Evolutionary conservation across 2,888 invertebrate genomes (phyloP), one percentile per base, ranked within the genome.

Genomic region (Drosophila colorata): DNA sequence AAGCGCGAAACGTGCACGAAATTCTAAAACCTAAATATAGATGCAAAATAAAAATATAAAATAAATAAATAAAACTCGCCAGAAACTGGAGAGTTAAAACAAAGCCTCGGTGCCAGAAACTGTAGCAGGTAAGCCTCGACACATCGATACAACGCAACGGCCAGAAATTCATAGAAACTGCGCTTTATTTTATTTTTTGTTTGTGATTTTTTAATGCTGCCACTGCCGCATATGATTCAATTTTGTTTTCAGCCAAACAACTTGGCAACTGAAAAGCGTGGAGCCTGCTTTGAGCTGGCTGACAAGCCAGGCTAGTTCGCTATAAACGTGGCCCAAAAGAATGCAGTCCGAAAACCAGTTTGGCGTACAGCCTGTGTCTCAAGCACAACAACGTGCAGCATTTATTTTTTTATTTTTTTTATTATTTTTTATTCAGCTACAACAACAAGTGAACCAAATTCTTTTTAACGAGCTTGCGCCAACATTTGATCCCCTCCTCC

Each of bases 391-490:
- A 74, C 81, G 65, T 55, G 66, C 66, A 70, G 41, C 57, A 37
- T 58, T 61, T 69, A 64, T 46, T 18, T 56, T 40, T 31, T 43
- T 59, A 16, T 46, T 18, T 33, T 66, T 37, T 20, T 8, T 44
- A 13, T 33, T 33, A 33, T 13, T 33, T 52, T 44, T 56, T 23
- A 37, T 44, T 49, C 7, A 49, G 37, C 63, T 70, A 75, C 72
- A 86, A 78, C 80, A 80, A 74, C 81, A 87, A 87, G 84, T 86
- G 80, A 80, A 84, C 87, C 87, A 84, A 88, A 89, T 88, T 87
- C 80, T 84, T 87, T 88, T 89, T 87, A 89, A 88, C 87, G 85
- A 88, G 87, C 86, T 88, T 77, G 88, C 78, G 87, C 87, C 80
- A 87, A 78, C 87, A 87, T 87, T 85, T 84, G 85, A 87, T 80